Conservation (phyloP, 2,888 invertebrate species). For the Nyleta sp. region DNA sequence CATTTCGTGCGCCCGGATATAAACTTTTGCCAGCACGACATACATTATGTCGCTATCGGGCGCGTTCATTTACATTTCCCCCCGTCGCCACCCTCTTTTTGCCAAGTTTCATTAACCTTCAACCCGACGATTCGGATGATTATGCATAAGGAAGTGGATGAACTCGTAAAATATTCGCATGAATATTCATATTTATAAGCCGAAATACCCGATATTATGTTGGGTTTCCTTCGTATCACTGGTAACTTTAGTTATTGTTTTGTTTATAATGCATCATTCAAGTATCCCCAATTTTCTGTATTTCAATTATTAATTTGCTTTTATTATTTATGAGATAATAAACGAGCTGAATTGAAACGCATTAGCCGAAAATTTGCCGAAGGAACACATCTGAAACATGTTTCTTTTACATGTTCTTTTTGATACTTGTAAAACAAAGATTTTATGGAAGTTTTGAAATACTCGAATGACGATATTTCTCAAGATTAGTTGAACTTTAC, state of each 20-base stretch:
- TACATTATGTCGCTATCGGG: conserved; percentile 52
- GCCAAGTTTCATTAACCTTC: conserved; percentile 80
- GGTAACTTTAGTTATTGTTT: conserved; percentile 15
- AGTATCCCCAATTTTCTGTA: too few species aligned
- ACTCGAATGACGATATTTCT: too few species aligned
- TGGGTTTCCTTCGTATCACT: conserved; percentile 7
- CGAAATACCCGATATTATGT: conserved; percentile 25
- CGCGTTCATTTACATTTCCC: conserved; percentile 76
- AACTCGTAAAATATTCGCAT: conserved; percentile 76
- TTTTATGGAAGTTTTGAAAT: too few species aligned
- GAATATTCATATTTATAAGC: conserved; percentile 76
- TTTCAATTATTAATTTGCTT: too few species aligned
- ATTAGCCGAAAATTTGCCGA: too few species aligned
- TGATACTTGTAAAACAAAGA: too few species aligned
- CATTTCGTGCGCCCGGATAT: conserved; percentile 62
- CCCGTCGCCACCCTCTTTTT: conserved; percentile 2
- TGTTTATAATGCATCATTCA: too few species aligned
- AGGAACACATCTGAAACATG: too few species aligned
- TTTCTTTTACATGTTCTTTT: too few species aligned
- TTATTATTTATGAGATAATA: too few species aligned
- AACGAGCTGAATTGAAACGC: too few species aligned
- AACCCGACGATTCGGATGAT: conserved; percentile 70
- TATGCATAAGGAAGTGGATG: conserved; percentile 74
- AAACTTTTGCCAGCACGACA: conserved; percentile 60
- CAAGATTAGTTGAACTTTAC: not conserved